Conservation (phyloP, 2,888 invertebrate genomes). For the Melinaea menophilus region DNA sequence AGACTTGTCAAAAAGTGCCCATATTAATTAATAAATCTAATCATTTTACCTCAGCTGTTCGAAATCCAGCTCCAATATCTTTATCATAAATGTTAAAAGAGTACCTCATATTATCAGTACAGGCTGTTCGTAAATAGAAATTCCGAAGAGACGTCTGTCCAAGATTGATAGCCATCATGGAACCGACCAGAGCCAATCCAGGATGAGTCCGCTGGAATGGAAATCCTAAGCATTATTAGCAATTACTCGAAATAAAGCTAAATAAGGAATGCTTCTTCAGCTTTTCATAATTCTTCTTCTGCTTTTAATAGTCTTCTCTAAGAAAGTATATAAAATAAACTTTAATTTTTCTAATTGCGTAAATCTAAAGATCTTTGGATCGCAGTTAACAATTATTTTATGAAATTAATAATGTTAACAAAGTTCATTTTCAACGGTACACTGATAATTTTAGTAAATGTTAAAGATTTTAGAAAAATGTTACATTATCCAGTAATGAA, state of each 20-base stretch:
- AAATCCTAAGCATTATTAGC: not conserved
- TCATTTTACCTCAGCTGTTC: constrained; percentile 53
- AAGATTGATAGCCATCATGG: constrained; percentile 77
- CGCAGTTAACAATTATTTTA: constrained; percentile 41
- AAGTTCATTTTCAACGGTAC: constrained; percentile 21
- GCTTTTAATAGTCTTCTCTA: constrained; percentile 38
- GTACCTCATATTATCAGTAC: constrained; percentile 82
- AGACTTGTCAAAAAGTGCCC: no score
- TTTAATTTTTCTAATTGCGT: constrained; percentile 63
- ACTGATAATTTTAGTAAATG: constrained; percentile 33
- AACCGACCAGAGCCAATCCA: constrained; percentile 85
- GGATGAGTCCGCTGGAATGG: constrained; percentile 62
- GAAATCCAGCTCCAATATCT: constrained; percentile 62
- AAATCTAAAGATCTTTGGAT: constrained; percentile 56
- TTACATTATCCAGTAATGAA: no score
- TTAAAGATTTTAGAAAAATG: no score
- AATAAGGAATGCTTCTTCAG: no score
- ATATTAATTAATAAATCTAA: not conserved
- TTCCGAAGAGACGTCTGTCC: constrained; percentile 85
- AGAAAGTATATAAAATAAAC: constrained; percentile 37
- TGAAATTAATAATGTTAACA: constrained; percentile 15
- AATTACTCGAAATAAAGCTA: no score
- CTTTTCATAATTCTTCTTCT: constrained; percentile 12
- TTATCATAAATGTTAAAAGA: constrained; percentile 80
- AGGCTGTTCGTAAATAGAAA: constrained; percentile 85